A percentile compares a stretch with the other conserved stretches of the same genome.
Conservation (phyloP, 2,113 vertebrate species). For the Phylloscopus whistleri region DNA sequence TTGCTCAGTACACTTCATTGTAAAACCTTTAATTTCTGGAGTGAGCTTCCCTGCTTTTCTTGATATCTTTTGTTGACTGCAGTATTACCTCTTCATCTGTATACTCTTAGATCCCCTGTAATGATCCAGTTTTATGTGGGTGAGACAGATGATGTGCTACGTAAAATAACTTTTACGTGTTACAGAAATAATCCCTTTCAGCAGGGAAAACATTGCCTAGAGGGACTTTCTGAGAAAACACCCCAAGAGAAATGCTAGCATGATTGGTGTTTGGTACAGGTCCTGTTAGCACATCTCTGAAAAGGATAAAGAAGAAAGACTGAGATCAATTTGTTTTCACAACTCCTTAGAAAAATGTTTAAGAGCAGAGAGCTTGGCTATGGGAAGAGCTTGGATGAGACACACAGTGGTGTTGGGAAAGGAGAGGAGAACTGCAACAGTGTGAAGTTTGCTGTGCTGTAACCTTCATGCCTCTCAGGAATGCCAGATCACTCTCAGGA, state of each 20-base stretch:
- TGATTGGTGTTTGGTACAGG: neutral
- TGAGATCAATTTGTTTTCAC: neutral
- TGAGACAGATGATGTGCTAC: neutral
- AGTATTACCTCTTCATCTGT: neutral
- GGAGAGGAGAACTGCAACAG: neutral
- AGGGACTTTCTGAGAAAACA: neutral
- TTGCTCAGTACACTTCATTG: neutral
- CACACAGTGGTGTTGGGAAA: neutral
- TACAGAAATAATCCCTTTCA: neutral
- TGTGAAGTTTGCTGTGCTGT: neutral
- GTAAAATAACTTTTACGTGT: neutral
- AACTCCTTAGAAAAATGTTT: neutral
- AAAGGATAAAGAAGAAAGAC: neutral
- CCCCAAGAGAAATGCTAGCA: neutral
- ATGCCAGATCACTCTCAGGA: neutral
- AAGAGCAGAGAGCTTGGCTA: neutral
- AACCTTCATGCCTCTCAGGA: neutral
- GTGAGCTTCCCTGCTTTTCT: neutral
- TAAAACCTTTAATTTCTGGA: neutral
- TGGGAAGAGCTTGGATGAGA: neutral
- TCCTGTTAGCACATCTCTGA: neutral
- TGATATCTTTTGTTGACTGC: neutral
- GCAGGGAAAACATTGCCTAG: neutral
- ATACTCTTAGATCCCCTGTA: neutral
- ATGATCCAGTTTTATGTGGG: neutral